A percentile compares a stretch with the other conserved stretches of the same genome.
phyloP scores from a whole-genome alignment of 1,140 invertebrate genomes.

The Zaprionus lachaisei region DNA sequence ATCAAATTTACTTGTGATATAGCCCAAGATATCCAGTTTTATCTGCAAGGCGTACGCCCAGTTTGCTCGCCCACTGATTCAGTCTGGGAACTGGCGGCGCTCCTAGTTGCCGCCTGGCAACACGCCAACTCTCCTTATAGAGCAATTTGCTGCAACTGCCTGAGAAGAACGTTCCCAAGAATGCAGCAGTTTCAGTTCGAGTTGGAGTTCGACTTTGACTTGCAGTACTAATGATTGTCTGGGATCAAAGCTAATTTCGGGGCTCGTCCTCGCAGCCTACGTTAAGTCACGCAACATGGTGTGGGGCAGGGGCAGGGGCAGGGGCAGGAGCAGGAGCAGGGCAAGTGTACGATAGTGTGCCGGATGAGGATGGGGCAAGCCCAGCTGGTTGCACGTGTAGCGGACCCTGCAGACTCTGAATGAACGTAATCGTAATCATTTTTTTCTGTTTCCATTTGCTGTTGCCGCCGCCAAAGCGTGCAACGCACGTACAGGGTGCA shows the following conservation, averaged over 20 bases:
- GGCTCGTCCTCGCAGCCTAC: slow-evolving; percentile 39
- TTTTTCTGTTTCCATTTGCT: slow-evolving; percentile 19
- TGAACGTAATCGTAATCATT: slow-evolving; percentile 47
- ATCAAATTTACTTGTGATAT: neutral
- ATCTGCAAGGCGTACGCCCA: slow-evolving; percentile 22
- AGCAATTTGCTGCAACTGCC: slow-evolving; percentile 54
- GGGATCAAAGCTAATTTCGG: slow-evolving; percentile 71
- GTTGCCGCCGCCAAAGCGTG: slow-evolving; percentile 55
- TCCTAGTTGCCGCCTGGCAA: slow-evolving; percentile 63
- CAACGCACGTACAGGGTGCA: slow-evolving; percentile 64
- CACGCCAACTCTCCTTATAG: slow-evolving; percentile 64
- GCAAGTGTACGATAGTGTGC: neutral
- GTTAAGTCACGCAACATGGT: slow-evolving; percentile 70
- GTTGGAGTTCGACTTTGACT: neutral
- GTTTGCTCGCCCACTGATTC: slow-evolving; percentile 47
- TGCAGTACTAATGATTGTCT: slow-evolving; percentile 72
- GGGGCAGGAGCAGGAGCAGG: neutral
- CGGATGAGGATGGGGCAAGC: slow-evolving; percentile 16
- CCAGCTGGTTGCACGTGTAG: slow-evolving; percentile 23
- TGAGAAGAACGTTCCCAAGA: neutral
- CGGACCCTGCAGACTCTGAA: neutral
- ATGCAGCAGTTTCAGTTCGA: slow-evolving; percentile 28
- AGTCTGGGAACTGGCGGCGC: slow-evolving; percentile 56
- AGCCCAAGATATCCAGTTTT: slow-evolving; percentile 6
- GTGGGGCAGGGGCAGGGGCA: slow-evolving; percentile 1